phyloP scores from a whole-genome alignment of 2,113 vertebrate genomes.

The Prinia subflava region DNA sequence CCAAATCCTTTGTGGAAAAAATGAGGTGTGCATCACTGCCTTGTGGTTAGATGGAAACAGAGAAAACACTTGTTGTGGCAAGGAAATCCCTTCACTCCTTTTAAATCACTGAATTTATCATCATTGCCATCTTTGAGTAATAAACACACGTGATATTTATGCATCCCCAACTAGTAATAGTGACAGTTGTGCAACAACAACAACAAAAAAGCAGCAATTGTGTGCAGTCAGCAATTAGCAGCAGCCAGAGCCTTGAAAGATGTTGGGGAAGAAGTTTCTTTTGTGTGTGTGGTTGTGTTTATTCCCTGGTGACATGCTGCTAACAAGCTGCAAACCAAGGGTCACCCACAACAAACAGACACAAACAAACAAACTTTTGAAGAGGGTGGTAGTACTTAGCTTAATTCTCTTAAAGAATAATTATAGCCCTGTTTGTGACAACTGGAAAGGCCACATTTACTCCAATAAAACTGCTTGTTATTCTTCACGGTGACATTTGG shows the following conservation, averaged over 20 bases:
- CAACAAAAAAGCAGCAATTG: not conserved
- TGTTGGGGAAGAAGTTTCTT: constrained; percentile 1
- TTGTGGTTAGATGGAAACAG: not conserved
- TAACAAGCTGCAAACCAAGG: constrained; percentile 48
- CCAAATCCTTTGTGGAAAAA: not conserved
- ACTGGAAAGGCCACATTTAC: not conserved
- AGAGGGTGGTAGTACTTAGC: constrained; percentile 2
- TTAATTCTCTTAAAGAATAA: constrained; percentile 63
- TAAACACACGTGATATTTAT: not conserved
- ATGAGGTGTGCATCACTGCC: not conserved
- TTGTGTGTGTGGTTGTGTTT: constrained; percentile 37
- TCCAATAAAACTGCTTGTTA: constrained; percentile 38
- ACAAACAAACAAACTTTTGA: constrained; percentile 16
- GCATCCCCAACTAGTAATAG: not conserved
- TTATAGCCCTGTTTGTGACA: constrained; percentile 37
- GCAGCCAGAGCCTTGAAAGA: not conserved
- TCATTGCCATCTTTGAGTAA: not conserved
- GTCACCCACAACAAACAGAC: constrained; percentile 44
- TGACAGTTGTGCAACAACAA: not conserved
- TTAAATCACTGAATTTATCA: not conserved
- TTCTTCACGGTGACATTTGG: constrained; percentile 39
- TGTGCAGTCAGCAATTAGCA: not conserved
- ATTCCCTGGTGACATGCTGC: constrained; percentile 29
- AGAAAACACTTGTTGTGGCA: not conserved
- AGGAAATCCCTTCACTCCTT: not conserved